Base-by-base conservation (phyloP, 1,140 invertebrate species). In the Drosophila santomea region DNA sequence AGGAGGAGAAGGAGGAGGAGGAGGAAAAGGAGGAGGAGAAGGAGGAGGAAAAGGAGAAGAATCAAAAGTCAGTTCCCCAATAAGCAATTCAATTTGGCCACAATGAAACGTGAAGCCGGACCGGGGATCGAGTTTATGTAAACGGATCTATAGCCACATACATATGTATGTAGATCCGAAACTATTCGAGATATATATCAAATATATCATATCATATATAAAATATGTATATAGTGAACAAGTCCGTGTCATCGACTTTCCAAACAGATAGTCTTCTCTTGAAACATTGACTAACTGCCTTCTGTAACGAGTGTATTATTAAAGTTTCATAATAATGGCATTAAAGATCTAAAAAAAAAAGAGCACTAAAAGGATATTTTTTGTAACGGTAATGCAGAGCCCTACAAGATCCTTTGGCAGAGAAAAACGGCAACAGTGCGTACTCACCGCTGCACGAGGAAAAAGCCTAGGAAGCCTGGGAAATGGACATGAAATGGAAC, bases 401-500 rank as follows among this genome's bases (percentile, higher is more conserved):
- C 36, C 35, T 35, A 20, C 20, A 36, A 48, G 63, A 67, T 67
- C 64, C 64, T 69, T 56, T 44, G 51, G 73, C 47, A 57, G 17
- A 48, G 80, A 78, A 83, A 52, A 63, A 72, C 25, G 80, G 77
- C 81, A 85, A 85, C 81, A 69, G 61, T 80, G 81, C 73, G 51
- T 66, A 17, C 23, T 23, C 44, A 47, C 6, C 36, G 68, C 28
- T 20, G 72, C 7, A 28, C 35, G 63, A 66, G 59, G 62, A 43
- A 20, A 84, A 63, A 74, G 69, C 59, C 61, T 86, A 59, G 50
- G 82, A 63, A 74, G 69, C 59, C 61, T 86, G 63, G 50, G 82
- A 86, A 89, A 77, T 75, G 74, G 45, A 78, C 59, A 75, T 50
- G 80, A 80, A 80, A 71, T 74, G 78, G 48, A 76, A 81, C 78